Evolutionary conservation across 2,113 vertebrate genomes (phyloP).

Genomic region (Semicossyphus pulcher): DNA sequence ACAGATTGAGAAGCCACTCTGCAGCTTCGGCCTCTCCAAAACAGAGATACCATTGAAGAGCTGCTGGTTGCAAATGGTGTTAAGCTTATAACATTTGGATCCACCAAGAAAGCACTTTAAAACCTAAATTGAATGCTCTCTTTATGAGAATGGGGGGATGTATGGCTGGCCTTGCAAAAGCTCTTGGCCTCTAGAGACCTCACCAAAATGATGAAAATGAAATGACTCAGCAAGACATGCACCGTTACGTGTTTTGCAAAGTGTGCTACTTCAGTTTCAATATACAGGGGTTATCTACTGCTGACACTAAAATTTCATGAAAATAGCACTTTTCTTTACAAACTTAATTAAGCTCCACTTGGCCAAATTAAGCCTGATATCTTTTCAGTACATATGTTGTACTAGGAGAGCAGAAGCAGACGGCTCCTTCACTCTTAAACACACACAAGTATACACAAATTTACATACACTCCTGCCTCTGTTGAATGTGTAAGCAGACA

Average conservation of each 20-base stretch:
- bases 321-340: constrained; percentile 48
- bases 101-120: constrained; percentile 30
- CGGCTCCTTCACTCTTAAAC: constrained; percentile 45
- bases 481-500: constrained; percentile 68
- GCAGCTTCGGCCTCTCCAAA: constrained; percentile 33
- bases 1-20: constrained; percentile 61
- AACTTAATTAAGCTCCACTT: constrained; percentile 62
- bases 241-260: constrained; percentile 10
- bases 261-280: constrained; percentile 32
- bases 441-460: constrained; percentile 35
- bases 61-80: constrained; percentile 53
- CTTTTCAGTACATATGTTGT: constrained; percentile 40
- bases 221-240: constrained; percentile 4
- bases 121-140: constrained; percentile 35
- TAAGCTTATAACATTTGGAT: constrained; percentile 50
- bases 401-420: constrained; percentile 46
- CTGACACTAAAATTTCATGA: constrained; percentile 22
- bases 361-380: constrained; percentile 52
- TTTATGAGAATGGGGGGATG: constrained; percentile 14
- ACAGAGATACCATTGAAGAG: constrained; percentile 28
- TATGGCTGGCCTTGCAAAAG: constrained; percentile 16
- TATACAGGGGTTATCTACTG: constrained; percentile 31
- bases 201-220: constrained; percentile 14
- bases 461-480: constrained; percentile 47
- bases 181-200: background rate